Percentiles rank a stretch among this genome's conserved stretches.
These are phyloP conservation scores for Crossoptilon crossoptilon DNA, from an alignment of 2,797 vertebrate species.

Conservation along the genomic window DNA sequence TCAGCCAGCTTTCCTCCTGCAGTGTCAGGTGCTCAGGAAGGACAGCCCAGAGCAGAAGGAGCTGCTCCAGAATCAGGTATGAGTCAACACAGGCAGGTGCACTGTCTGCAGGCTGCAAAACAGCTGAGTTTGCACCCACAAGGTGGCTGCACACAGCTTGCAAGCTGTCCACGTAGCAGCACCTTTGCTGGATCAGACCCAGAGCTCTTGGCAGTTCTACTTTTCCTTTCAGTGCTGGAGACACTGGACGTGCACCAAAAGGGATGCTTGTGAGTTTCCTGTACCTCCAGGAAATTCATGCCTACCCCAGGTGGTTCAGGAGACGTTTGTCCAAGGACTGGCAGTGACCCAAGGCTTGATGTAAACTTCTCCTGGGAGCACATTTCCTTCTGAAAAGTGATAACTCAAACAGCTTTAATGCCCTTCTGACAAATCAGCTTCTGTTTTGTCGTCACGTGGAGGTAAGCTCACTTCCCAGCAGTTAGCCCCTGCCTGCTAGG, in stretches of 20 bases:
- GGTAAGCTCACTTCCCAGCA: background rate
- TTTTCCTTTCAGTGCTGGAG: background rate
- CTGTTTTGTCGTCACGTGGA: background rate
- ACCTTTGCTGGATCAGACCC: background rate
- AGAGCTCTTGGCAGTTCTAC: background rate
- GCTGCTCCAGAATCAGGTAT: background rate
- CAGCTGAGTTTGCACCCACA: background rate
- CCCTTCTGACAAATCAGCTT: background rate
- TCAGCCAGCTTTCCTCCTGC: background rate
- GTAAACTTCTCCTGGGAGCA: background rate
- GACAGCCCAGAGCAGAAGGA: background rate
- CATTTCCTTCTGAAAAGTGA: background rate
- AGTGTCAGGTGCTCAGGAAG: background rate
- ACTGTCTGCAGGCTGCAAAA: background rate
- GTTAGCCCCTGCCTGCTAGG: background rate
- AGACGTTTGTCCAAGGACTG: background rate
- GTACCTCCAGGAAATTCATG: background rate
- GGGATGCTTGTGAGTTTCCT: accelerated
- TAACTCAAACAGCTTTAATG: background rate
- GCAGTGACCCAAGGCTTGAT: background rate
- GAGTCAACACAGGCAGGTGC: background rate
- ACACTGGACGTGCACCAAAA: background rate
- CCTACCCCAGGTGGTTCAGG: background rate
- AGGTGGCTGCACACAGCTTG: background rate
- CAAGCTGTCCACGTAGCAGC: accelerated